These are phyloP conservation scores for Gymnosoma rotundatum DNA, from an alignment of 2,888 invertebrate genomes.

Conservation along the genomic window DNA sequence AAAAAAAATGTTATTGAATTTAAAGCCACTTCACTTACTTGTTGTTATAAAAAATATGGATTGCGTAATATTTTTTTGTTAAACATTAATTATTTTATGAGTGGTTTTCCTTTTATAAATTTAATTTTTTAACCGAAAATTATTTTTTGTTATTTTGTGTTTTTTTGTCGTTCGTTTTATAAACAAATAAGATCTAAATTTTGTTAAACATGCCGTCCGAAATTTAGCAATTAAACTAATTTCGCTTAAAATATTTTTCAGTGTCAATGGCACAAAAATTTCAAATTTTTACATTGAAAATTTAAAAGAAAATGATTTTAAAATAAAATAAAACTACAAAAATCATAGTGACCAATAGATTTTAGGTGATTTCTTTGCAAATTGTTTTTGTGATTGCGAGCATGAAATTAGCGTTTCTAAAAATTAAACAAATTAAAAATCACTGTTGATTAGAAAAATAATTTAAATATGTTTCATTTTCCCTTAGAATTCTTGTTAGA, in stretches of 20 bases:
- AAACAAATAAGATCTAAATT: slow-evolving; percentile 38
- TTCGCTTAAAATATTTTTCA: slow-evolving; percentile 70
- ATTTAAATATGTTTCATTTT: too few species aligned
- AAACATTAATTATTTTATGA: slow-evolving; percentile 26
- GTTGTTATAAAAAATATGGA: slow-evolving; percentile 12
- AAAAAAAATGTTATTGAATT: background rate
- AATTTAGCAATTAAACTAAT: slow-evolving; percentile 70
- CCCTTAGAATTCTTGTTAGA: too few species aligned
- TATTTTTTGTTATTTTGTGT: slow-evolving; percentile 6
- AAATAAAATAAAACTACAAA: slow-evolving; percentile 19
- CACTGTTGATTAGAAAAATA: too few species aligned
- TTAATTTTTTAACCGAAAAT: too few species aligned
- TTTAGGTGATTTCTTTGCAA: background rate
- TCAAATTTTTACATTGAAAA: slow-evolving; percentile 50
- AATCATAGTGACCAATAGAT: slow-evolving; percentile 36
- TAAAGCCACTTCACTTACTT: slow-evolving; percentile 38
- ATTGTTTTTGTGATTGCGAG: background rate
- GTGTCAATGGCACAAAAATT: slow-evolving; percentile 72
- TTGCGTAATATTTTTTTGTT: slow-evolving; percentile 8
- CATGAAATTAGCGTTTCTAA: too few species aligned
- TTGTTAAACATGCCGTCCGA: slow-evolving; percentile 63
- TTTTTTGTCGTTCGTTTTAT: slow-evolving; percentile 44
- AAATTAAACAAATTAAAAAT: too few species aligned
- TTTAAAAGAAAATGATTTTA: slow-evolving; percentile 29
- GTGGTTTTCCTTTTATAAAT: background rate